These are phyloP conservation scores for Acipenser transmontanus DNA, from an alignment of 2,797 vertebrate species.

Conservation along the genomic window DNA sequence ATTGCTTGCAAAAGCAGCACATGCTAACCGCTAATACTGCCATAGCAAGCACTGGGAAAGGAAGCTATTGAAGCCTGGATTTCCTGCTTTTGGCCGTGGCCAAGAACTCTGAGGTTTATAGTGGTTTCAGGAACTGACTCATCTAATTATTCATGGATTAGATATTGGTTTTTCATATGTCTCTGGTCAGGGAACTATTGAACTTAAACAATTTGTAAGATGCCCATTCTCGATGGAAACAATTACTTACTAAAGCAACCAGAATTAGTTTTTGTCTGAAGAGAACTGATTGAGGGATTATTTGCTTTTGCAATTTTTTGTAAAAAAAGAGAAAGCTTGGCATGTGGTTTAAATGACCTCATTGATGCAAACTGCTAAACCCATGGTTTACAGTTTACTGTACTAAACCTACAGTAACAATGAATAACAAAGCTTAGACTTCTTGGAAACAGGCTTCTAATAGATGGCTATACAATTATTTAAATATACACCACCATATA, in stretches of 20 bases:
- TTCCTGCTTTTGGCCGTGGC: slow-evolving; percentile 86
- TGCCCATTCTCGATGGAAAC: not conserved
- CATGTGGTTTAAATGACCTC: slow-evolving; percentile 43
- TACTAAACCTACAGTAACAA: slow-evolving; percentile 19
- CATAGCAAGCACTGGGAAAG: slow-evolving; percentile 76
- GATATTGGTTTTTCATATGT: slow-evolving; percentile 74
- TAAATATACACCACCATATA: not conserved
- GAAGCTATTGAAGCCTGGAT: slow-evolving; percentile 95
- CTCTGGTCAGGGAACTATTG: slow-evolving; percentile 63
- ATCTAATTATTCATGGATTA: slow-evolving; percentile 84
- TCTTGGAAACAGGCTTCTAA: not conserved
- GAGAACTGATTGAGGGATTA: slow-evolving; percentile 34
- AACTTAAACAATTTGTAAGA: slow-evolving; percentile 38
- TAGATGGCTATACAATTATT: not conserved
- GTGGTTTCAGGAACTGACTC: slow-evolving; percentile 95
- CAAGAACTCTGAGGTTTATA: slow-evolving; percentile 84
- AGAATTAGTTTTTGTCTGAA: slow-evolving; percentile 22
- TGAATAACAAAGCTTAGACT: slow-evolving; percentile 28
- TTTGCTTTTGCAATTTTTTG: slow-evolving; percentile 31
- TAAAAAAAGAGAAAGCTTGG: slow-evolving; percentile 26
- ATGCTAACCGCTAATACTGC: slow-evolving; percentile 64
- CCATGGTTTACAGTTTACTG: slow-evolving; percentile 21
- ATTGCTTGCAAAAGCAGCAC: slow-evolving; percentile 68
- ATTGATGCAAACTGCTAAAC: slow-evolving; percentile 39
- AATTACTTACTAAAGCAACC: no score